Base-by-base conservation (phyloP, 2,797 vertebrate species). In the Hephaestus fuliginosus region DNA sequence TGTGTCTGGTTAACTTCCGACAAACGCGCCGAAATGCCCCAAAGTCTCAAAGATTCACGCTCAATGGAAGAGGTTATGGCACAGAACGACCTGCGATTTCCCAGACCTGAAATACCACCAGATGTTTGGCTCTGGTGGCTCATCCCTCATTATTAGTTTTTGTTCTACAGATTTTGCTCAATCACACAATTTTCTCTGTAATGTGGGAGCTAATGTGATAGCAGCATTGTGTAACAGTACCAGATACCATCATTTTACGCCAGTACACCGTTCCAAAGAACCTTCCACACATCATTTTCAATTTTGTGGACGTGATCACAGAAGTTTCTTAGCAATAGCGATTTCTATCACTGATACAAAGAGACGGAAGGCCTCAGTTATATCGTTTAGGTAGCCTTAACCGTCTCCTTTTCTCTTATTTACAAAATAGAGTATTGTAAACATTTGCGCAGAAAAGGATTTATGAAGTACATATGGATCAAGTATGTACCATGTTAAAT, bases 1-100 rank as follows among this genome's bases (percentile, higher is more conserved):
- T 93, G 91, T 91, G 91, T 93, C 90, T 93, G 91, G 91, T 88
- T 90, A 92, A 90, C 85, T 93, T 92, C 89, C 79, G 88, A 92
- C 92, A 92, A 94, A 93, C 74, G 39, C n/a, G 83, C 52, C 75
- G 81, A 88, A 90, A 90, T 79, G 85, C 78, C 84, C 87, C 74
- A 76, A 86, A 82, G 84, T 89, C 84, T 82, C 70, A 70, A 53
- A 84, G 84, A 80, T 82, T 73, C 65, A 75, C 56, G 65, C 61
- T 86, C 63, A 49, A 43, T 75, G 69, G 39, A 57, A 70, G 53
- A 82, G 75, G 87, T 91, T 86, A 79, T 69, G 75, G 82, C 82
- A 85, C 77, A 60, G 75, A 89, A 76, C 57, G 77, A 88, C 86
- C 80, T 71, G 39, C 1, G 63, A 76, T 87, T 91, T 88, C 82